phyloP scores from a whole-genome alignment of 2,888 invertebrate species.

The Spicauda simplicius region DNA sequence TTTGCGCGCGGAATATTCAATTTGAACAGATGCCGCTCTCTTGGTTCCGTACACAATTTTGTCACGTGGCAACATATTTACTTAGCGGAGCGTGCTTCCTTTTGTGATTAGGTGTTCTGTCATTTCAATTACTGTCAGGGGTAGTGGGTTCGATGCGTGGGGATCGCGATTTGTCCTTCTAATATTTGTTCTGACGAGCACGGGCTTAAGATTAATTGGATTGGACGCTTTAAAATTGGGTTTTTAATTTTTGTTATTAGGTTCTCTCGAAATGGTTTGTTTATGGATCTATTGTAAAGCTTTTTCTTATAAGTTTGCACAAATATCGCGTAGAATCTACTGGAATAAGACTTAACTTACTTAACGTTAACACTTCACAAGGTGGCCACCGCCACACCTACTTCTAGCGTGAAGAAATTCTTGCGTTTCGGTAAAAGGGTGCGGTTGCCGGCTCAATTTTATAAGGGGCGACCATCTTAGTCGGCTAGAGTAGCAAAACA shows the following conservation, averaged over 20 bases:
- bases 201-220: conserved; percentile 16
- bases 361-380: no score
- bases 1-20: conserved; percentile 37
- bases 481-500: no score
- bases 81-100: conserved; percentile 34
- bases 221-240: conserved; percentile 4
- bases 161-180: conserved; percentile 1
- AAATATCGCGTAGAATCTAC: no score
- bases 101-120: conserved; percentile 34
- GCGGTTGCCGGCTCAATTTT: no score
- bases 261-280: not conserved
- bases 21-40: conserved; percentile 39
- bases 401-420: no score
- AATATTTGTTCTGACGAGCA: conserved; percentile 20
- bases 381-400: no score
- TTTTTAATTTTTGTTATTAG: conserved; percentile 13
- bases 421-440: no score
- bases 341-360: no score
- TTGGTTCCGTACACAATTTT: conserved; percentile 29
- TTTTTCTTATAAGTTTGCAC: no score
- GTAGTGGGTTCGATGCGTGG: conserved; percentile 23
- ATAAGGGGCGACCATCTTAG: no score
- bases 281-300: no score
- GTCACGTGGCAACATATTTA: conserved; percentile 36
- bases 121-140: conserved; percentile 30